Conservation (phyloP, 2,888 invertebrate genomes). For the Zaprionus bogoriensis region DNA sequence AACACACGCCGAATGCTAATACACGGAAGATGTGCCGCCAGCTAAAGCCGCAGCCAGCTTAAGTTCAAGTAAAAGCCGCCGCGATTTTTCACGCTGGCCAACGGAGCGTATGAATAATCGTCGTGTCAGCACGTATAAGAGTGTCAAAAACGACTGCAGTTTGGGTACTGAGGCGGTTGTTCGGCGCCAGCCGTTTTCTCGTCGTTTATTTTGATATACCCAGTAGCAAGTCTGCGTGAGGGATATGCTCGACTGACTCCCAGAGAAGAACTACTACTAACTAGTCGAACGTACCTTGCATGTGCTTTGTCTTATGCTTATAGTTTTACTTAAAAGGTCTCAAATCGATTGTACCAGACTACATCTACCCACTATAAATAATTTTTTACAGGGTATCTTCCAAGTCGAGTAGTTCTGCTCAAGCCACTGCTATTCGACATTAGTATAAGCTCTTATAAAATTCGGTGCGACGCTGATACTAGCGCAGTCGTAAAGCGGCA, state of each 20-base stretch:
- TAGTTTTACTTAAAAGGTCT: no score
- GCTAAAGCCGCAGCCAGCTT: slow-evolving; percentile 12
- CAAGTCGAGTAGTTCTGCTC: background rate
- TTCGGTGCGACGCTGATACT: slow-evolving; percentile 56
- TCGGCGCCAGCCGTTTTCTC: slow-evolving; percentile 20
- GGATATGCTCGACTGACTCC: background rate
- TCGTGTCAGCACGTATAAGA: slow-evolving; percentile 54
- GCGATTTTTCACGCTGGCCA: slow-evolving; percentile 37
- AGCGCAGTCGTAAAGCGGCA: slow-evolving; percentile 66
- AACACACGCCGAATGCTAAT: slow-evolving; percentile 33
- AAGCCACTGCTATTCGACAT: slow-evolving; percentile 23
- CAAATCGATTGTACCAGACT: no score
- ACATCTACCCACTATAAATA: no score
- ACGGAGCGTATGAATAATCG: slow-evolving; percentile 66
- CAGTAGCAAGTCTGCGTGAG: background rate
- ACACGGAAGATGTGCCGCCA: slow-evolving; percentile 53
- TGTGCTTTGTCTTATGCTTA: background rate
- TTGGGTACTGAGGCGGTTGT: background rate
- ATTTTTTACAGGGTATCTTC: slow-evolving; percentile 25
- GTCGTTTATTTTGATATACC: slow-evolving; percentile 26
- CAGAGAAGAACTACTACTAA: no score
- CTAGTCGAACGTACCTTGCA: no score
- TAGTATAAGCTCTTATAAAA: slow-evolving; percentile 62
- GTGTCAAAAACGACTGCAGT: slow-evolving; percentile 14
- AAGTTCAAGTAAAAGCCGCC: slow-evolving; percentile 20